These are phyloP conservation scores for Typhlichthys subterraneus DNA, from an alignment of 2,797 vertebrate species.

Conservation along the genomic window DNA sequence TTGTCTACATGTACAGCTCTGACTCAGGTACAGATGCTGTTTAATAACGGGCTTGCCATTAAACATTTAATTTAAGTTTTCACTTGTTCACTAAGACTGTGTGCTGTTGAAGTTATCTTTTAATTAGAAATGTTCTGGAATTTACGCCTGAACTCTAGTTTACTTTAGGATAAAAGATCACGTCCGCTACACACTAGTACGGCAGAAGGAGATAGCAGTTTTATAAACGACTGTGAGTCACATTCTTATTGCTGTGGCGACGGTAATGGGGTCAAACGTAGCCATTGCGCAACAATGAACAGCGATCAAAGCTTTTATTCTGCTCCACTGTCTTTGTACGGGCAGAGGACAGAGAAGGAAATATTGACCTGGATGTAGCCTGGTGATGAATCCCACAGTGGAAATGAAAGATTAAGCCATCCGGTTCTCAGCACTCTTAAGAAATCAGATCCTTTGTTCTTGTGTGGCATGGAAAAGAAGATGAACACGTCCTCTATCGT, in stretches of 20 bases:
- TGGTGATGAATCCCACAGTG: conserved; percentile 44
- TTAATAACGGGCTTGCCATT: too few relatives aligned
- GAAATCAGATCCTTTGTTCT: not conserved
- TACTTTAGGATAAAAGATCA: conserved; percentile 4
- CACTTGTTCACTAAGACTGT: not conserved
- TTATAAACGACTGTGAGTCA: conserved; percentile 34
- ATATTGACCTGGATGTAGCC: conserved; percentile 30
- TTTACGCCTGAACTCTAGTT: not conserved
- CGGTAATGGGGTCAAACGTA: conserved; percentile 49
- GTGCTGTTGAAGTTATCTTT: too few relatives aligned
- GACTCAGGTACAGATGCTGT: conserved; percentile 83
- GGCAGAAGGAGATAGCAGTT: conserved; percentile 12
- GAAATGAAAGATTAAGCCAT: conserved; percentile 41
- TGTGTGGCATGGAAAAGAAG: not conserved
- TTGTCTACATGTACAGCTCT: conserved; percentile 98
- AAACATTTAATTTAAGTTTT: too few relatives aligned
- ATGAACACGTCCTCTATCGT: too few relatives aligned
- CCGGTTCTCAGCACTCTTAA: conserved; percentile 19
- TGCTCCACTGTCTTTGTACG: conserved; percentile 19
- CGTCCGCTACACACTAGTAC: conserved; percentile 1
- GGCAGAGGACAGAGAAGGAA: conserved; percentile 29
- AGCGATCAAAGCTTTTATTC: conserved; percentile 41
- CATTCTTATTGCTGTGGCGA: conserved; percentile 57
- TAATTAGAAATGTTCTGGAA: too few relatives aligned
- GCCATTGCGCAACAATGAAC: conserved; percentile 44